Conservation (phyloP, 2,888 invertebrate species). For the Phaonia tiefii region DNA sequence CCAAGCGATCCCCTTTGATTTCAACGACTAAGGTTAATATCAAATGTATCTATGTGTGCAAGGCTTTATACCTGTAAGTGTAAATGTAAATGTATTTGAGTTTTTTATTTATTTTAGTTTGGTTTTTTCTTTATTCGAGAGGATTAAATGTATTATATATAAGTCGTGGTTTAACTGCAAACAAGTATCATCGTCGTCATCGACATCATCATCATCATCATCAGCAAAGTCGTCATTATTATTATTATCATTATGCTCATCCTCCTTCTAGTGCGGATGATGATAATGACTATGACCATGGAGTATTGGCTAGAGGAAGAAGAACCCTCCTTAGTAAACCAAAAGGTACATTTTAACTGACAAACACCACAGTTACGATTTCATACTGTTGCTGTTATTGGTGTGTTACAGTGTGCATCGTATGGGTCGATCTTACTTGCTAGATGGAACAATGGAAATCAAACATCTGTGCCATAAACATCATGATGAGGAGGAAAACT, state of each 20-base stretch:
- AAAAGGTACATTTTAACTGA: slow-evolving; percentile 62
- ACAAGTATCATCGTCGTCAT: slow-evolving; percentile 60
- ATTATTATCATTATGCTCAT: not conserved
- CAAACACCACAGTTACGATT: slow-evolving; percentile 59
- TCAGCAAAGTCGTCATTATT: not conserved
- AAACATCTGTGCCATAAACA: slow-evolving; percentile 68
- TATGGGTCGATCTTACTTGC: slow-evolving; percentile 52
- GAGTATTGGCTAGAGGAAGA: slow-evolving; percentile 55
- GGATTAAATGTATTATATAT: slow-evolving; percentile 59
- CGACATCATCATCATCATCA: slow-evolving; percentile 40
- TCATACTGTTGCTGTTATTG: slow-evolving; percentile 20
- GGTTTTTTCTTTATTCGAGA: slow-evolving; percentile 43
- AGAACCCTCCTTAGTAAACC: slow-evolving; percentile 6
- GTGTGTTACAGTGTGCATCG: slow-evolving; percentile 52
- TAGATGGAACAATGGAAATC: slow-evolving; percentile 53
- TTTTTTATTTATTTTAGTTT: not conserved
- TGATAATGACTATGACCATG: slow-evolving; percentile 15
- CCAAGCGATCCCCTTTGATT: slow-evolving; percentile 3
- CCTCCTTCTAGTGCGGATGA: not conserved
- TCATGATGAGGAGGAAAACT: slow-evolving; percentile 50
- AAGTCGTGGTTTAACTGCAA: slow-evolving; percentile 67
- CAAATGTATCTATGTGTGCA: slow-evolving; percentile 9
- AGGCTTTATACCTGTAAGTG: slow-evolving; percentile 9
- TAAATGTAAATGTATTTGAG: not conserved
- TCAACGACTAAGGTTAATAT: not conserved